Base-by-base conservation (phyloP, 2,888 invertebrate species). In the Buathra laborator region DNA sequence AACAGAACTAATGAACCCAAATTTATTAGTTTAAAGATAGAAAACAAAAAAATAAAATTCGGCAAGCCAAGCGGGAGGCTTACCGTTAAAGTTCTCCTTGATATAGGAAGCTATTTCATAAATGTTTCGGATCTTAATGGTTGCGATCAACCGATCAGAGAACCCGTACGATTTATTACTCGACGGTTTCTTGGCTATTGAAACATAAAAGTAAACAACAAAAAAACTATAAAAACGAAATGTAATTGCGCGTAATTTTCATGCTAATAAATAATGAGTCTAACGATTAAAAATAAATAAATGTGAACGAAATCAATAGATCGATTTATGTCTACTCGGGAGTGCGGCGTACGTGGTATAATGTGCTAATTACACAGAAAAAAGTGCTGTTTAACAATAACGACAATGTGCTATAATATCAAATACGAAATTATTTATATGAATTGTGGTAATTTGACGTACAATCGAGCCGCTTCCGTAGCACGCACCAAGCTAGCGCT, bases 401-500 rank as follows among this genome's bases (percentile, higher is more conserved):
- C 81, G 48, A 82, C 68, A 44, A 79, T 81, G 81, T 80, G 86
- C 77, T 56, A 53, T 56, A 53, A 77, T 19, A 67, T 29, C 51
- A 70, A 51, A 70, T 67, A 62, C 32, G 62, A 75, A 68, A 77
- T 66, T 67, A 64, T 56, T 80, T 43, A 81, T 74, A 84, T 79
- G 48, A 82, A 56, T 84, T 77, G 75, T 82, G n/a, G n/a, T 32
- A 62, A 48, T 62, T 64, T 82, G 64, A 97, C 97, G 95, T 97
- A 98, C 98, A 97, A 95, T 98, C 98, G 94, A 98, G 96, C 92
- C 98, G 96, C 94, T 97, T 98, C 94, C 98, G 96, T 94, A 98
- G 97, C 89, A 98, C 97, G 95, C 97, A 97, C 98, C 98, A 98
- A 94, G 98, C 98, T 95, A 98, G 95, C 88, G 98, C 98, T 97